A percentile compares a stretch with the other conserved stretches of the same genome.
Conservation (phyloP, 2,888 invertebrate genomes). For the Erannis defoliaria region DNA sequence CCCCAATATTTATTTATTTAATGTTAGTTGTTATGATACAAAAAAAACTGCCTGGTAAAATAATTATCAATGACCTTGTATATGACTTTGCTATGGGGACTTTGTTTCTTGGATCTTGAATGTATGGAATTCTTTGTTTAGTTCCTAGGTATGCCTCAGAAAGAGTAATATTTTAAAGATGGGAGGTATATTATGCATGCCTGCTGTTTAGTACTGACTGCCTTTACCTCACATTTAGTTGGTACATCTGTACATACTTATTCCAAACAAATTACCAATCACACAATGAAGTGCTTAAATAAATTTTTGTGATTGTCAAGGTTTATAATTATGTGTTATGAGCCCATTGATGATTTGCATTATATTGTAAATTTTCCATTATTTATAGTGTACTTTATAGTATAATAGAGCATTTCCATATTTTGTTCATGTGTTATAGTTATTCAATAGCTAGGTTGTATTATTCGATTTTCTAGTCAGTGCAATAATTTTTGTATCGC, state of each 20-base stretch:
- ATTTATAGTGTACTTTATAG: conserved; percentile 37
- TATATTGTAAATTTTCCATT: conserved; percentile 23
- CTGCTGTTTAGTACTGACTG: background rate
- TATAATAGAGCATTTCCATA: conserved; percentile 58
- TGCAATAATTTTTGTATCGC: conserved; percentile 80
- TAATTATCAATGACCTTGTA: too few species aligned
- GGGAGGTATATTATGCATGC: background rate
- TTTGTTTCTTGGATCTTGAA: background rate
- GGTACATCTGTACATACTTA: background rate
- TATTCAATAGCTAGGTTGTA: conserved; percentile 61
- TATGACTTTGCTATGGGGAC: background rate
- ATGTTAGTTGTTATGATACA: too few species aligned
- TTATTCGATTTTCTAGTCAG: conserved; percentile 82
- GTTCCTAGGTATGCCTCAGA: background rate
- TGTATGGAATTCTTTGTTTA: background rate
- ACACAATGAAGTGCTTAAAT: conserved; percentile 4
- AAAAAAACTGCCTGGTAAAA: too few species aligned
- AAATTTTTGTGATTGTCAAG: background rate
- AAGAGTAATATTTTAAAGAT: background rate
- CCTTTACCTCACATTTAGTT: background rate
- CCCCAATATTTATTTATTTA: too few species aligned
- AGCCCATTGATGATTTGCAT: conserved; percentile 23
- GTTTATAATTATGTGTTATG: too few species aligned
- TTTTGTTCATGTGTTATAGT: conserved; percentile 49
- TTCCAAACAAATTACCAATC: background rate